A percentile compares a stretch with the other conserved stretches of the same genome.
These are phyloP conservation scores for Philonicus albiceps DNA, from an alignment of 2,888 invertebrate species.

Conservation along the genomic window DNA sequence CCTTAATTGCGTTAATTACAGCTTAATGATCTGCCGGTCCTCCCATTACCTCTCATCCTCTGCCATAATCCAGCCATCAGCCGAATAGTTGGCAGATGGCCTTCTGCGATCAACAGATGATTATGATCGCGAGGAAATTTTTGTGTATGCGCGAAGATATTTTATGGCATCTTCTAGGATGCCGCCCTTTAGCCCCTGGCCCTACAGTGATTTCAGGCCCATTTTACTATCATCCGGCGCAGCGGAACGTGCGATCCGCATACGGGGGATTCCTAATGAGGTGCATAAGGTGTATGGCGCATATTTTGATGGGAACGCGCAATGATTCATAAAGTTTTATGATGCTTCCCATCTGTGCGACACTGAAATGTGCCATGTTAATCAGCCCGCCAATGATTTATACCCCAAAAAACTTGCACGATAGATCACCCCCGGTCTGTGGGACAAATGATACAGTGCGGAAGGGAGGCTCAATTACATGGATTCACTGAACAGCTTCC, in stretches of 20 bases:
- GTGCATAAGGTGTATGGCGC: constrained; percentile 34
- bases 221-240: background rate
- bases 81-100: constrained; percentile 30
- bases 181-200: background rate
- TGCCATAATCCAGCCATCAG: background rate
- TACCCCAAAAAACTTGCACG: background rate
- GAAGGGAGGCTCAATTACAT: background rate
- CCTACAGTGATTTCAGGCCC: background rate
- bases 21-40: constrained; percentile 26
- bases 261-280: constrained; percentile 24
- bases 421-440: background rate
- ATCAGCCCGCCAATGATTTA: constrained; percentile 38
- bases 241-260: background rate
- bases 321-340: constrained; percentile 42
- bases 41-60: background rate
- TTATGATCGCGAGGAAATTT: constrained; percentile 32
- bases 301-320: constrained; percentile 30
- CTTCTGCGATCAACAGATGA: constrained; percentile 9
- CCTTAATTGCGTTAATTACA: constrained; percentile 35
- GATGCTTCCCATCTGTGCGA: constrained; percentile 20
- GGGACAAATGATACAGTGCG: background rate
- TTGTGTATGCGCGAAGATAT: constrained; percentile 22
- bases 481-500: background rate
- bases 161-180: background rate
- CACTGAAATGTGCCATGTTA: constrained; percentile 28